These are phyloP conservation scores for Taenioides sp. DNA, from an alignment of 2,797 vertebrate genomes.

Conservation along the genomic window DNA sequence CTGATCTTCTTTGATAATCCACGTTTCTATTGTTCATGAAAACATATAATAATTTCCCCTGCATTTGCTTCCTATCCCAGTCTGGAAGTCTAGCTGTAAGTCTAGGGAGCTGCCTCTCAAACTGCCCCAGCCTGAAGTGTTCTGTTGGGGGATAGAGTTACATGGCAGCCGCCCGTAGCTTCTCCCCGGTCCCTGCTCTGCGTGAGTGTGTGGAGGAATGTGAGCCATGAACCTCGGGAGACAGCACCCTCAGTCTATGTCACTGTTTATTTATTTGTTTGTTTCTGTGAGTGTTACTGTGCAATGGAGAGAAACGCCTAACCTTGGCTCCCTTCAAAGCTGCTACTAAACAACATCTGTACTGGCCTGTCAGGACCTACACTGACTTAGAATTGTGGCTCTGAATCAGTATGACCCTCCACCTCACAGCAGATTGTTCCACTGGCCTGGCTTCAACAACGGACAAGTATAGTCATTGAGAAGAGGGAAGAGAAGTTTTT, in stretches of 20 bases:
- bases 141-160: constrained; percentile 61
- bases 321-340: constrained; percentile 44
- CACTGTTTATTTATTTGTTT: constrained; percentile 36
- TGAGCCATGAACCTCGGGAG: constrained; percentile 57
- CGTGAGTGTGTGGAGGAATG: constrained; percentile 64
- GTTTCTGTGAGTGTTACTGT: constrained; percentile 63
- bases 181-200: constrained; percentile 52
- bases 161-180: constrained; percentile 63
- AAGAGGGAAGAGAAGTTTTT: constrained; percentile 33
- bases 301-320: constrained; percentile 24
- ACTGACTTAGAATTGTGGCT: constrained; percentile 54
- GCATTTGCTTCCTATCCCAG: background rate
- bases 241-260: constrained; percentile 54
- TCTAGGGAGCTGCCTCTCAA: constrained; percentile 23
- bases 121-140: constrained; percentile 60
- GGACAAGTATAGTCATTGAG: constrained; percentile 64
- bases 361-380: constrained; percentile 56
- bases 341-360: constrained; percentile 57
- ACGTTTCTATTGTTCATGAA: background rate
- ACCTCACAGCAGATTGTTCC: constrained; percentile 66
- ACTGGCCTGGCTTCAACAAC: constrained; percentile 65
- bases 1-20: background rate
- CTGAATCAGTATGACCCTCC: constrained; percentile 75
- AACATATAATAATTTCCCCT: background rate
- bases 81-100: background rate